Percentiles rank a stretch among this genome's conserved stretches.
These are phyloP conservation scores for Toxotes lorentzi DNA, from an alignment of 2,797 vertebrate species.

Conservation along the genomic window DNA sequence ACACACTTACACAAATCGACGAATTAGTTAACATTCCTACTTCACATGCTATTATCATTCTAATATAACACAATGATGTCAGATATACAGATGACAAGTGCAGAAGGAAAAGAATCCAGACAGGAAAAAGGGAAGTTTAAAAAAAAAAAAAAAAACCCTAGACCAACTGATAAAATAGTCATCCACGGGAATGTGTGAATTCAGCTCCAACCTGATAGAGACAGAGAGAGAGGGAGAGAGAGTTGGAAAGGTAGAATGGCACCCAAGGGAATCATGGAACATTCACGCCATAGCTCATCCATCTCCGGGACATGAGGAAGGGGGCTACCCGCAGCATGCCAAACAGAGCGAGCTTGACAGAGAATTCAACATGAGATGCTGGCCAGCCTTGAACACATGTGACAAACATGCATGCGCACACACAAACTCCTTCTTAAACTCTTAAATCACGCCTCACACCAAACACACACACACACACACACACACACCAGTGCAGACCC, in stretches of 20 bases:
- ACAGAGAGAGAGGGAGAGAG: slow-evolving; percentile 42
- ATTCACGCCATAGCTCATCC: slow-evolving; percentile 73
- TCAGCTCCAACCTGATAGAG: slow-evolving; percentile 43
- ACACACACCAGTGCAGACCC: slow-evolving; percentile 30
- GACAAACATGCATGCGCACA: slow-evolving; percentile 18
- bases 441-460: slow-evolving; percentile 45
- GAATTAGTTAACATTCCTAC: neutral
- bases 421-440: slow-evolving; percentile 38
- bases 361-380: slow-evolving; percentile 58
- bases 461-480: slow-evolving; percentile 8
- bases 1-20: neutral
- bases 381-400: slow-evolving; percentile 49
- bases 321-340: slow-evolving; percentile 67
- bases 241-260: slow-evolving; percentile 62
- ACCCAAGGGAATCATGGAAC: slow-evolving; percentile 71
- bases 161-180: slow-evolving; percentile 13
- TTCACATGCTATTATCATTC: slow-evolving; percentile 3
- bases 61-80: neutral
- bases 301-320: slow-evolving; percentile 71
- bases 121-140: neutral
- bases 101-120: neutral
- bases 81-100: slow-evolving; percentile 4
- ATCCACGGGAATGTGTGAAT: slow-evolving; percentile 20
- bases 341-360: slow-evolving; percentile 66
- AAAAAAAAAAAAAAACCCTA: neutral